phyloP scores from a whole-genome alignment of 2,797 vertebrate species.

The Gadopsis bispinosus region DNA sequence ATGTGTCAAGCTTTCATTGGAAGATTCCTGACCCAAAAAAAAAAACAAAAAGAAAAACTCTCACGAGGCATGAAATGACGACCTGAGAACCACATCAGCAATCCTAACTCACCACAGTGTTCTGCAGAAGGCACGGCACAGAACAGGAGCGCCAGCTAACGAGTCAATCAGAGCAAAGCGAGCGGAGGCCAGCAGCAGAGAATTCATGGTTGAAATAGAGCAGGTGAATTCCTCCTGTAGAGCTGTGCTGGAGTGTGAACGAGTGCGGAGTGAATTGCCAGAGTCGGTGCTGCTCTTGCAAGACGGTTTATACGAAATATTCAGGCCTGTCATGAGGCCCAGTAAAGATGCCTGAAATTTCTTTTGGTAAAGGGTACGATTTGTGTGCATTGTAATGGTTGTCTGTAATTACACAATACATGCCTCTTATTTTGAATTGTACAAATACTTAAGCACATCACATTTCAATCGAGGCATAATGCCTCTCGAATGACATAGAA shows the following conservation, averaged over 20 bases:
- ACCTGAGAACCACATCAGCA: too few species aligned
- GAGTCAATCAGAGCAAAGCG: conserved; percentile 41
- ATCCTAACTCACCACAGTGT: conserved; percentile 44
- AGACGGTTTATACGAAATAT: conserved; percentile 37
- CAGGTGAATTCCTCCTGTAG: conserved; percentile 13
- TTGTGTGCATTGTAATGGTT: background rate
- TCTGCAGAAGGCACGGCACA: conserved; percentile 54
- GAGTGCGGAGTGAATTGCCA: background rate
- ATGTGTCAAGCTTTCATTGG: background rate
- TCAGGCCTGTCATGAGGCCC: conserved; percentile 7
- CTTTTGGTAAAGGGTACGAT: conserved; percentile 21
- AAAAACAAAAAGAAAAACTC: background rate
- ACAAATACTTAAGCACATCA: too few species aligned
- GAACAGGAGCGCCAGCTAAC: background rate
- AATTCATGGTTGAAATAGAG: conserved; percentile 39
- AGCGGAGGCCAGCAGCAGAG: conserved; percentile 50
- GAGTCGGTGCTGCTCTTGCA: background rate
- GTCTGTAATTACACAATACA: background rate
- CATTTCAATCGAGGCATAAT: too few species aligned
- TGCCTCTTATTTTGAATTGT: background rate
- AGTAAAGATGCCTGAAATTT: conserved; percentile 29
- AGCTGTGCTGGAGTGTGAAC: background rate
- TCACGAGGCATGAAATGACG: background rate
- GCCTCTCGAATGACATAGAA: too few species aligned
- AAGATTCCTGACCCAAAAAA: too few species aligned